phyloP scores from a whole-genome alignment of 2,888 invertebrate species.

The Sympetrum striolatum region DNA sequence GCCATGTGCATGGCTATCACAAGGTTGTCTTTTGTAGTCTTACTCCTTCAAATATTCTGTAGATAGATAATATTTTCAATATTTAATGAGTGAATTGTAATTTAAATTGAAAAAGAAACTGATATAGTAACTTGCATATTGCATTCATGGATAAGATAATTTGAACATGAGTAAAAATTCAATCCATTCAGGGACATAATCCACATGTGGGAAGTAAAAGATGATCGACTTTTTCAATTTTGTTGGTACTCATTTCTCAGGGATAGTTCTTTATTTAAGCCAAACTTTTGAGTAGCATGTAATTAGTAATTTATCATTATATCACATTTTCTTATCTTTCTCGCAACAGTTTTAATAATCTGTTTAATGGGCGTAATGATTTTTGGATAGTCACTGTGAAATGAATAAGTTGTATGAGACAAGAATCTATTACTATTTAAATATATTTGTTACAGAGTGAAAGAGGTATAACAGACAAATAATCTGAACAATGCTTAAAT shows the following conservation, averaged over 20 bases:
- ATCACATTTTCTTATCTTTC: no score
- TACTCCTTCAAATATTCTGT: constrained; percentile 39
- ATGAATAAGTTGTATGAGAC: no score
- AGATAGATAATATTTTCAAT: constrained; percentile 39
- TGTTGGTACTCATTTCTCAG: constrained; percentile 18
- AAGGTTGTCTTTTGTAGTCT: constrained; percentile 32
- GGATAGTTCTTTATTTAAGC: neutral
- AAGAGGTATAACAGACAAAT: no score
- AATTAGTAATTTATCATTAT: no score
- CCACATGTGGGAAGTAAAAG: constrained; percentile 3
- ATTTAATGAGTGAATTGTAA: constrained; percentile 31
- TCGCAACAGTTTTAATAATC: no score
- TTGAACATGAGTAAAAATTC: constrained; percentile 13
- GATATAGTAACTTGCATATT: constrained; percentile 21
- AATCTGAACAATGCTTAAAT: no score
- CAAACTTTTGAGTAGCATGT: no score
- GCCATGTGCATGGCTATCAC: constrained; percentile 14
- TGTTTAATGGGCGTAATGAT: no score
- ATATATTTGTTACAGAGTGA: no score
- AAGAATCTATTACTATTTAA: no score
- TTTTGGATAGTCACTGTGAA: no score
- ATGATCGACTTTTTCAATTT: neutral
- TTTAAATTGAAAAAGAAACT: constrained; percentile 15
- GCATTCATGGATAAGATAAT: constrained; percentile 20
- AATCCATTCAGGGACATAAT: constrained; percentile 42